Evolutionary conservation across 1,140 invertebrate species (phyloP), one percentile per base, ranked within the genome.

Genomic region (Hycleus phaleratus): DNA sequence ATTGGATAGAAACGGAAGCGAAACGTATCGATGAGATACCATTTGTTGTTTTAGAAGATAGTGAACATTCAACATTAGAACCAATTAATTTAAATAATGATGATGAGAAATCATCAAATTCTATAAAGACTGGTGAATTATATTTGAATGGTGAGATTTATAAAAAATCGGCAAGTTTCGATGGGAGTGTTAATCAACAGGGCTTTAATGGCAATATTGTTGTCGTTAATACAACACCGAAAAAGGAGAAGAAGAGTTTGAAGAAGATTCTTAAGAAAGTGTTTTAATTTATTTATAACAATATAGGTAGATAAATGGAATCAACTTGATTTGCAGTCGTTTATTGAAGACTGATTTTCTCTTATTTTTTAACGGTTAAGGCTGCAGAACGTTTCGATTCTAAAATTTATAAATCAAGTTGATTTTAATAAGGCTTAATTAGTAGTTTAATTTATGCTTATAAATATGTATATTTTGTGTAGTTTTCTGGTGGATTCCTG

Each of bases 191-290:
- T 40, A 58, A 44, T 25, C 46, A 48, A 60, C 52, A 6, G 11
- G 38, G 50, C 10, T 63, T 60, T 45, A 63, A 51, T 47, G 50
- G 56, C 51, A 65, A 58, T 52, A n/a, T 62, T 24, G 63, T 53
- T 26, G 55, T 55, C 62, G 42, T 43, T 59, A 67, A 26, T 10
- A 63, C 55, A 5, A 7, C 7, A 24, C 47, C 49, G 8, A 71
- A 71, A 54, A 71, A 69, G 48, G 68, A 72, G 46, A 67, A 61
- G 47, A 71, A 65, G 56, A 62, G 69, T 38, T 69, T 73, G 26
- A 71, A 65, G 57, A 69, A 61, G 52, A 56, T 73, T 38, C 65
- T 73, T 24, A 73, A 67, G 56, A 72, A 71, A 54, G 69, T 71
- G 12, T 71, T 71, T 40, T 59, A 25, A 39, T 50, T 38, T 26